Evolutionary conservation across 2,797 vertebrate genomes (phyloP).

Genomic region (Salmo trutta): DNA sequence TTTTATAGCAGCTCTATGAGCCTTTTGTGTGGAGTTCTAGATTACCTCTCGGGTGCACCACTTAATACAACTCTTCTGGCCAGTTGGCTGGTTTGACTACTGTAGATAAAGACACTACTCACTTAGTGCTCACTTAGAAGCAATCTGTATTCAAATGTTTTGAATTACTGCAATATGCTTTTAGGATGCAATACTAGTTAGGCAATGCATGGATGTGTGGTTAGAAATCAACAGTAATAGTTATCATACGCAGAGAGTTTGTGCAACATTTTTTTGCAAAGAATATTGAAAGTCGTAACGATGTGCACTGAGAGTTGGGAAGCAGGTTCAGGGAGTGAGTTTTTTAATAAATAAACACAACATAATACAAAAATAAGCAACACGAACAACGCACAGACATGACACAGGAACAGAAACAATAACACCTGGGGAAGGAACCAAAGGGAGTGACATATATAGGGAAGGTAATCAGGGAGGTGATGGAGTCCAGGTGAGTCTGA

Average conservation of each 20-base stretch:
- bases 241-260: not conserved
- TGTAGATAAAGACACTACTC: not conserved
- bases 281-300: not conserved
- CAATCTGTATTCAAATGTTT: not conserved
- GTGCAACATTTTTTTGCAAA: not conserved
- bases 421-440: too few relatives aligned
- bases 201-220: not conserved
- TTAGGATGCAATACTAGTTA: not conserved
- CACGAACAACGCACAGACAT: too few relatives aligned
- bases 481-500: too few relatives aligned
- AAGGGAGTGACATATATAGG: too few relatives aligned
- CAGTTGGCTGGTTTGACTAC: conserved; percentile 51
- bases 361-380: too few relatives aligned
- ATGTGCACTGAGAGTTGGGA: too few relatives aligned
- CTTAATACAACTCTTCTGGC: conserved; percentile 48
- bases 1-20: not conserved
- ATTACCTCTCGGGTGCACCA: conserved; percentile 25
- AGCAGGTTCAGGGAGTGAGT: too few relatives aligned
- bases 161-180: not conserved
- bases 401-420: too few relatives aligned
- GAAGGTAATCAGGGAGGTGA: too few relatives aligned
- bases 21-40: conserved; percentile 19
- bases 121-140: not conserved
- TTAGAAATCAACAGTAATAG: not conserved
- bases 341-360: too few relatives aligned